Conservation (phyloP, 2,888 invertebrate species). For the Scelioninae gen. 2 region DNA sequence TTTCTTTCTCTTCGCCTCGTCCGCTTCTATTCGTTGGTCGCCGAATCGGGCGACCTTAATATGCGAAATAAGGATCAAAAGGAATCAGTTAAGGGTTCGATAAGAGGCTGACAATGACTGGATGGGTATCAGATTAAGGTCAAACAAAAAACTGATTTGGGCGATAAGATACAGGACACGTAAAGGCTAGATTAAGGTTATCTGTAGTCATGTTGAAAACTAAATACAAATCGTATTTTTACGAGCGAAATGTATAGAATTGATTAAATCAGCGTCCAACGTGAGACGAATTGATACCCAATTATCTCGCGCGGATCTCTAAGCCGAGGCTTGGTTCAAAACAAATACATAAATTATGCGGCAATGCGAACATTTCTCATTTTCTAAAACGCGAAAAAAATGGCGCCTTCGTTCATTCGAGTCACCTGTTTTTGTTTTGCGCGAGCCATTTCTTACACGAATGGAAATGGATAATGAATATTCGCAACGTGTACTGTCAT, state of each 20-base stretch:
- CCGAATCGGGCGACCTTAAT: neutral
- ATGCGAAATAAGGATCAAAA: constrained; percentile 12
- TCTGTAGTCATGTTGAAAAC: constrained; percentile 21
- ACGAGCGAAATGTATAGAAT: constrained; percentile 13
- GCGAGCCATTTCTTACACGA: neutral
- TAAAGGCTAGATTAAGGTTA: constrained; percentile 36
- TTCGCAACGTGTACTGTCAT: too few species aligned
- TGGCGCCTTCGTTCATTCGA: neutral
- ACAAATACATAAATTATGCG: constrained; percentile 11
- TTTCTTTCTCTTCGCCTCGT: neutral
- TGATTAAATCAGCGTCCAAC: constrained; percentile 29
- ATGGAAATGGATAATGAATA: too few species aligned
- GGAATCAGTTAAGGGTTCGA: constrained; percentile 20
- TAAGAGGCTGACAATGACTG: constrained; percentile 28
- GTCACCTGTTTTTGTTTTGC: constrained; percentile 1
- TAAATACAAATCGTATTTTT: constrained; percentile 24
- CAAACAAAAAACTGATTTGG: constrained; percentile 29
- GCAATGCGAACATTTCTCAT: constrained; percentile 18
- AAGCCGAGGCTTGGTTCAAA: constrained; percentile 1
- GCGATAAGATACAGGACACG: constrained; percentile 23
- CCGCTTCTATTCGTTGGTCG: neutral
- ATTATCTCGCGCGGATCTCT: constrained; percentile 9
- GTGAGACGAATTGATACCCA: constrained; percentile 23
- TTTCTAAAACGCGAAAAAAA: constrained; percentile 2
- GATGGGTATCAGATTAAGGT: constrained; percentile 35